These are phyloP conservation scores for Tetramorium parvispinum DNA, from an alignment of 1,140 invertebrate genomes.

Conservation along the genomic window DNA sequence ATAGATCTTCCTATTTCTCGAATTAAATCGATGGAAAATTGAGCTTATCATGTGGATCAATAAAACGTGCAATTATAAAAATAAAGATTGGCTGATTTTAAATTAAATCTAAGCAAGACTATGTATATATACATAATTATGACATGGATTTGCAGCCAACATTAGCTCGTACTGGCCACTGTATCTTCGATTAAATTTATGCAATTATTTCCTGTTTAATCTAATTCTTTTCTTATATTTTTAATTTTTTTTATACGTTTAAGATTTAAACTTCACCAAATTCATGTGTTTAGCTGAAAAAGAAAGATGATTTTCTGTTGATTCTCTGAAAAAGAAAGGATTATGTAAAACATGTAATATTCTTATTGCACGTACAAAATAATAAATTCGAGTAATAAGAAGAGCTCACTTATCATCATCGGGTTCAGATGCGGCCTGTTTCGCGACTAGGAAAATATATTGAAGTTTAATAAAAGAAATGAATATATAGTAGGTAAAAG, in stretches of 20 bases:
- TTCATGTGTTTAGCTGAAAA: neutral
- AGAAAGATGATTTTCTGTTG: too few species aligned
- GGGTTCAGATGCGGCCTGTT: constrained; percentile 52
- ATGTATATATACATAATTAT: neutral
- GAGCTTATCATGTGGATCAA: neutral
- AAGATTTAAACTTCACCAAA: neutral
- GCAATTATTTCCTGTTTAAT: neutral
- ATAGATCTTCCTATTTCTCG: constrained; percentile 44
- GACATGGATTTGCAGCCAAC: neutral
- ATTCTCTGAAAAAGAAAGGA: neutral
- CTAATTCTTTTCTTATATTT: neutral
- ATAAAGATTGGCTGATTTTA: neutral
- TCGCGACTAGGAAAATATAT: constrained; percentile 47
- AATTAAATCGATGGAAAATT: constrained; percentile 6
- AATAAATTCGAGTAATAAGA: constrained; percentile 36
- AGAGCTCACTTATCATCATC: constrained; percentile 33
- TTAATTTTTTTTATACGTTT: neutral
- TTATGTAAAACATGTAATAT: neutral
- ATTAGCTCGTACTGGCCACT: neutral
- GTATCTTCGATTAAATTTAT: neutral
- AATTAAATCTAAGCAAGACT: neutral
- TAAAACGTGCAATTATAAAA: constrained; percentile 4
- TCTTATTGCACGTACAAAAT: neutral
- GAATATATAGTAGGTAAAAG: constrained; percentile 63
- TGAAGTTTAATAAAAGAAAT: constrained; percentile 62